Percentiles rank a stretch among this genome's conserved stretches.
These are phyloP conservation scores for Pristiophorus japonicus DNA, from an alignment of 2,113 vertebrate species.

Conservation along the genomic window DNA sequence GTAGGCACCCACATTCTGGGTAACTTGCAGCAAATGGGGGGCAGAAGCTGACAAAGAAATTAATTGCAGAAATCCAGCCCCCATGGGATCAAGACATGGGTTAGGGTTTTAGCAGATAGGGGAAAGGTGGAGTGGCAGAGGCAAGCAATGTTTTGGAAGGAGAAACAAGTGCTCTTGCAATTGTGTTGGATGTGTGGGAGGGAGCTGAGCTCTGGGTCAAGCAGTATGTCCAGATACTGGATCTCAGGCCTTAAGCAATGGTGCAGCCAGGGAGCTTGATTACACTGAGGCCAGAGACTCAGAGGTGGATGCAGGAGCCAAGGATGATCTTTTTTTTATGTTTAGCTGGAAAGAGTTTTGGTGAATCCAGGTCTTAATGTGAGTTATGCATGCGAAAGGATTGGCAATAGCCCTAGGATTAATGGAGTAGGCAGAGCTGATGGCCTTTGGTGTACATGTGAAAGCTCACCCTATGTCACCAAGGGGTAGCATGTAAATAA, in stretches of 20 bases:
- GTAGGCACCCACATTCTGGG: neutral
- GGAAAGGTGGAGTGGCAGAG: neutral
- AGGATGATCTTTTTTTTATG: neutral
- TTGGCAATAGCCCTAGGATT: neutral
- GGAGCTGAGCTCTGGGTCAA: neutral
- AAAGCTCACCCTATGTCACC: neutral
- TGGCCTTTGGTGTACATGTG: neutral
- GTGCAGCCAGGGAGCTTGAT: neutral
- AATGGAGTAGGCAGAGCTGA: neutral
- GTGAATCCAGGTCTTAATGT: too few relatives aligned
- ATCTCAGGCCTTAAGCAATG: neutral
- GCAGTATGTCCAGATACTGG: neutral
- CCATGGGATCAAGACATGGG: neutral
- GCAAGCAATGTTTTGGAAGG: neutral
- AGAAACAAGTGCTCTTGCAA: neutral
- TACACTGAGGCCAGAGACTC: neutral
- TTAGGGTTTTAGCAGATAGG: neutral
- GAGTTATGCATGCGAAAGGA: neutral
- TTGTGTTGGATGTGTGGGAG: neutral
- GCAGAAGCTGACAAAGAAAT: neutral
- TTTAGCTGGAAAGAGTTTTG: neutral
- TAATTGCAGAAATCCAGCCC: neutral
- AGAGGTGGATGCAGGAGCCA: too few relatives aligned
- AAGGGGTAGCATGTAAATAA: neutral
- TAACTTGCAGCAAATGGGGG: neutral